Conservation (phyloP, 2,888 invertebrate species). For the Harpalus rubripes region DNA sequence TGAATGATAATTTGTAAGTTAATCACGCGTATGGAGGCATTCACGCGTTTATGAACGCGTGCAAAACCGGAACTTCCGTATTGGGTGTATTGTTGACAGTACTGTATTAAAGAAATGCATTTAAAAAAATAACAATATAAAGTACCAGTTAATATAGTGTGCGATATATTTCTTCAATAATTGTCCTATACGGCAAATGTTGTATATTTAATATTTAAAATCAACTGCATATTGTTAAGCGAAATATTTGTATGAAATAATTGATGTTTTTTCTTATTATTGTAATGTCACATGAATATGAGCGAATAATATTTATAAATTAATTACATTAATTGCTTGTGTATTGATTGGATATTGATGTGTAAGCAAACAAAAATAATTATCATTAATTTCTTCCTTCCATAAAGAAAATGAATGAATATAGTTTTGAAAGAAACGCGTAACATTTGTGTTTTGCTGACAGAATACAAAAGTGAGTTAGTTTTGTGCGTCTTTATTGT, state of each 20-base stretch:
- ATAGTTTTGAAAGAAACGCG: background rate
- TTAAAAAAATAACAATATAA: background rate
- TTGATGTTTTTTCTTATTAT: too few relatives aligned
- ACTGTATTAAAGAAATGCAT: background rate
- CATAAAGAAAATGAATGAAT: too few relatives aligned
- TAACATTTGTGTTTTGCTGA: constrained; percentile 8
- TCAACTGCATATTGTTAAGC: too few relatives aligned
- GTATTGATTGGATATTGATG: constrained; percentile 6
- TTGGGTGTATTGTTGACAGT: constrained; percentile 45
- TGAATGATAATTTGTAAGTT: constrained; percentile 31
- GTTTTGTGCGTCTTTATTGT: background rate
- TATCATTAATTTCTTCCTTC: background rate
- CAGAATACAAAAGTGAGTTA: background rate
- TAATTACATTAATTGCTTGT: background rate
- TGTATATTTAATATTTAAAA: too few relatives aligned
- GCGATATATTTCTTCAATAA: background rate
- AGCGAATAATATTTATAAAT: background rate
- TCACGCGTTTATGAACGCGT: constrained; percentile 12
- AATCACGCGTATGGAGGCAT: constrained; percentile 26
- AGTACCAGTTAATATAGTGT: background rate
- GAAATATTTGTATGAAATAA: too few relatives aligned
- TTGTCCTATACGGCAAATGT: too few relatives aligned
- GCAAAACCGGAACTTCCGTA: constrained; percentile 63
- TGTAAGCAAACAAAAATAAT: background rate
- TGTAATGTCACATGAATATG: too few relatives aligned